phyloP scores from a whole-genome alignment of 1,140 invertebrate genomes.

The Diorhabda elongata region DNA sequence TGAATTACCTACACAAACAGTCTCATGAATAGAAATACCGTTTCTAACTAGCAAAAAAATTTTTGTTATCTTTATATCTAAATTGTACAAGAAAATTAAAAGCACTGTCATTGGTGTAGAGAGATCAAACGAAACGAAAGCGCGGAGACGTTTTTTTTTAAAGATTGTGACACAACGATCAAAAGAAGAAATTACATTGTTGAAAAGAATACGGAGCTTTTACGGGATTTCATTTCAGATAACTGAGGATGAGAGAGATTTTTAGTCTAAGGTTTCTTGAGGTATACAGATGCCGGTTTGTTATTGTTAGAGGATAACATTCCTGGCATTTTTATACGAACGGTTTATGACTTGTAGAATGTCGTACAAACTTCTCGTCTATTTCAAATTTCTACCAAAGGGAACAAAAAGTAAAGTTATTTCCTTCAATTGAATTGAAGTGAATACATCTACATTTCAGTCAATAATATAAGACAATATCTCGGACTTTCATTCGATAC shows the following conservation, averaged over 20 bases:
- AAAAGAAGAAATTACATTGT: constrained; percentile 15
- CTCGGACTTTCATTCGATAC: no score
- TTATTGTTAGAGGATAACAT: no score
- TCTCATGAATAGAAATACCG: not conserved
- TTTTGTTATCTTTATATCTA: constrained; percentile 12
- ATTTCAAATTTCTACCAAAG: no score
- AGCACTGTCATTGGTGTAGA: not conserved
- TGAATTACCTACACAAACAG: not conserved
- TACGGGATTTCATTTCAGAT: constrained; percentile 7
- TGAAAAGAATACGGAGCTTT: constrained; percentile 16
- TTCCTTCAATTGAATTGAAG: no score
- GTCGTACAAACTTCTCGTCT: no score
- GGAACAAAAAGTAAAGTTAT: no score
- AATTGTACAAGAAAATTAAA: constrained; percentile 13
- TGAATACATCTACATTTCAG: no score
- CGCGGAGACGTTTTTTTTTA: not conserved
- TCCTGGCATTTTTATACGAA: no score
- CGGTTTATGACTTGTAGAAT: no score
- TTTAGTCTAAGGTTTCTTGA: not conserved
- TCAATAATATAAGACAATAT: no score
- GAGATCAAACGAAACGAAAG: constrained; percentile 4
- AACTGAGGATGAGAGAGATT: not conserved
- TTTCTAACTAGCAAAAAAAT: not conserved
- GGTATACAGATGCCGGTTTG: no score
- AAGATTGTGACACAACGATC: constrained; percentile 8